Evolutionary conservation across 2,113 vertebrate species (phyloP).

Genomic region (Ctenomys sociabilis): DNA sequence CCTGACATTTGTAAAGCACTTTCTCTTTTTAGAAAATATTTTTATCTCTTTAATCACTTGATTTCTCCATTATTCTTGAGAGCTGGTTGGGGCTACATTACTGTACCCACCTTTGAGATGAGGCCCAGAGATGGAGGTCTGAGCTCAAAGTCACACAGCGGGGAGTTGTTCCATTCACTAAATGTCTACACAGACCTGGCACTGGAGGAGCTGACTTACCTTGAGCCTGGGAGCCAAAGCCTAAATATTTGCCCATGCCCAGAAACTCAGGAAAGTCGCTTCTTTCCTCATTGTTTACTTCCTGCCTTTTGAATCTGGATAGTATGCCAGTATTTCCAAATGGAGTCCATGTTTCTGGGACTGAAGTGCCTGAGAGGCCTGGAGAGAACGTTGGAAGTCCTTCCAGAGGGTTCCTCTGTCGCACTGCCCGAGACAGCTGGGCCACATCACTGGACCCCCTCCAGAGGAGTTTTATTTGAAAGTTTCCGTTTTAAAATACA

Average conservation of each 20-base stretch:
- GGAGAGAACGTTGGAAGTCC: not conserved
- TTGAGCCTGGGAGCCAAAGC: not conserved
- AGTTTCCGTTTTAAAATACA: conserved; percentile 17
- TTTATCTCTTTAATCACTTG: not conserved
- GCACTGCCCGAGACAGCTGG: rapidly evolving
- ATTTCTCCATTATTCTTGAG: too few relatives aligned
- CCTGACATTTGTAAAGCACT: conserved; percentile 66
- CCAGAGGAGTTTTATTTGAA: not conserved
- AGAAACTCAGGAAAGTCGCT: not conserved
- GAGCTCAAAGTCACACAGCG: not conserved
- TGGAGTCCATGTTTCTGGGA: not conserved
- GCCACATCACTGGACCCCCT: not conserved
- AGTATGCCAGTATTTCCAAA: not conserved
- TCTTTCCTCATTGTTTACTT: not conserved
- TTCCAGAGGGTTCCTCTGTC: too few relatives aligned
- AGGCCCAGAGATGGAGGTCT: not conserved
- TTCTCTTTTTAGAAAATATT: conserved; percentile 29
- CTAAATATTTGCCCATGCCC: not conserved
- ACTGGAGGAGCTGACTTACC: not conserved
- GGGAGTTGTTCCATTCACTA: not conserved
- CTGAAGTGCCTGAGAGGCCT: not conserved
- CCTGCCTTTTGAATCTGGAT: not conserved
- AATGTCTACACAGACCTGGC: not conserved
- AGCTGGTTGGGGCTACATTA: not conserved
- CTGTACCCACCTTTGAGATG: not conserved